phyloP scores from a whole-genome alignment of 2,113 vertebrate genomes.

The Aix galericulata region DNA sequence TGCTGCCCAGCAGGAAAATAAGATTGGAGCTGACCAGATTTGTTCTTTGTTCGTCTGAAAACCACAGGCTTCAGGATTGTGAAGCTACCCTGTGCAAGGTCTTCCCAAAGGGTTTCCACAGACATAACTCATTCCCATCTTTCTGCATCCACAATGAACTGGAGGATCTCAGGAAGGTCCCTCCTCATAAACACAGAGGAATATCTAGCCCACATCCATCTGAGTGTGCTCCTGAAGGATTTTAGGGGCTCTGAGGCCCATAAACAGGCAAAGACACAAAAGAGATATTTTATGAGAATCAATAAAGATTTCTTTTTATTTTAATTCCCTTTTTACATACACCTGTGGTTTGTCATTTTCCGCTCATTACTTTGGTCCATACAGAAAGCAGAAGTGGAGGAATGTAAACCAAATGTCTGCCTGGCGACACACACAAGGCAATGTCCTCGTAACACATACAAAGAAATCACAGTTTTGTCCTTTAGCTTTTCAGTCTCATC shows the following conservation, averaged over 20 bases:
- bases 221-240: accelerated
- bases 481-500: background rate
- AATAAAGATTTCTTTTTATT: slow-evolving; percentile 49
- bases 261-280: background rate
- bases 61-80: background rate
- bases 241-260: background rate
- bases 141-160: background rate
- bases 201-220: background rate
- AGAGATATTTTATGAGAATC: background rate
- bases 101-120: background rate
- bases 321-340: slow-evolving; percentile 65
- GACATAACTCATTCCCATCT: background rate
- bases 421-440: slow-evolving; percentile 3
- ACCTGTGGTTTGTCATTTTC: slow-evolving; percentile 28
- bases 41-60: background rate
- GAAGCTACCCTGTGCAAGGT: background rate
- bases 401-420: slow-evolving; percentile 48
- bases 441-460: background rate
- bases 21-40: background rate
- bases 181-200: background rate
- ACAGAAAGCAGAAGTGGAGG: slow-evolving; percentile 59
- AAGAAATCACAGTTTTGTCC: background rate
- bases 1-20: background rate
- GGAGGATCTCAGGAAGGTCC: background rate
- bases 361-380: slow-evolving; percentile 52